Evolutionary conservation across 1,140 invertebrate genomes (phyloP).

Genomic region (Nebria ingens): DNA sequence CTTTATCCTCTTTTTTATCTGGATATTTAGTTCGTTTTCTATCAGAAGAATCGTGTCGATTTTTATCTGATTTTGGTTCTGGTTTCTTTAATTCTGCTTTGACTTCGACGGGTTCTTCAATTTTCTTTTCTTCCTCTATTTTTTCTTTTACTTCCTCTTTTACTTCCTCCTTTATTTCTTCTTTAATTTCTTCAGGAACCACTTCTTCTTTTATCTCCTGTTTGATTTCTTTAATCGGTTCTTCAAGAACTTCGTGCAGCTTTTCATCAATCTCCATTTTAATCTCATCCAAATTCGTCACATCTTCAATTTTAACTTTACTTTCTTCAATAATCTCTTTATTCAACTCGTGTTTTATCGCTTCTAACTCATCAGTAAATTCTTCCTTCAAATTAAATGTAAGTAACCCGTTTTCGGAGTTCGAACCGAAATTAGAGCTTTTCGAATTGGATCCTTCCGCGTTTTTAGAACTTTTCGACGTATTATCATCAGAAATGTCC

Average conservation of each 20-base stretch:
- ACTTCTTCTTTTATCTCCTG: conserved; percentile 14
- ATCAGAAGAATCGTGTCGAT: conserved; percentile 7
- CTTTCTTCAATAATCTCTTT: neutral
- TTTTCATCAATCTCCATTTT: neutral
- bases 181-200: conserved; percentile 11
- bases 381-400: conserved; percentile 11
- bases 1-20: conserved; percentile 11
- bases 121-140: neutral
- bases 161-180: conserved; percentile 15
- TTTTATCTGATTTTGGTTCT: conserved; percentile 31
- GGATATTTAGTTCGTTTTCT: conserved; percentile 11
- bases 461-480: conserved; percentile 1
- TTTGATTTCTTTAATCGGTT: too few relatives aligned
- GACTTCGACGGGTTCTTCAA: neutral
- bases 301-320: neutral
- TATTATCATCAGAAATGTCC: conserved; percentile 25
- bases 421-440: conserved; percentile 10
- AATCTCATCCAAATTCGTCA: neutral
- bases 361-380: neutral
- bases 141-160: conserved; percentile 11
- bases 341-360: neutral
- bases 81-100: conserved; percentile 34
- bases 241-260: neutral
- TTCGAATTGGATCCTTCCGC: conserved; percentile 16
- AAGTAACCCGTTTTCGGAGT: neutral